Percentiles rank a stretch among this genome's conserved stretches.
Evolutionary conservation across 1,140 invertebrate species (phyloP).

Genomic region (Zaprionus africanus): DNA sequence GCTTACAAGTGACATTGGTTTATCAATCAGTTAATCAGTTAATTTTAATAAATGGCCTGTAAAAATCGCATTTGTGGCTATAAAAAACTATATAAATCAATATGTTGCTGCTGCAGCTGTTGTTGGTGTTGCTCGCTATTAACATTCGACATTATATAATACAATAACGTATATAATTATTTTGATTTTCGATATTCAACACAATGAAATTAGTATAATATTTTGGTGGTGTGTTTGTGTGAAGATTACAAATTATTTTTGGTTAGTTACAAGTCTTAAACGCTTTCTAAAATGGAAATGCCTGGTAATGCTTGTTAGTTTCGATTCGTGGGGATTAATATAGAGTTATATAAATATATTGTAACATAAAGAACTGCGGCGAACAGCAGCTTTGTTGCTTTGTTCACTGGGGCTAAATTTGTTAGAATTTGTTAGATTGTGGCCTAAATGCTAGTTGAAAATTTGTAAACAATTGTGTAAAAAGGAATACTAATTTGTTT

Average conservation of each 20-base stretch:
- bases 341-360: constrained; percentile 36
- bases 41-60: constrained; percentile 38
- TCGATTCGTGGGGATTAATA: constrained; percentile 17
- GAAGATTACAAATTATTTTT: constrained; percentile 78
- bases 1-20: constrained; percentile 38
- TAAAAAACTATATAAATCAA: constrained; percentile 38
- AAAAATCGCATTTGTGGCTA: constrained; percentile 26
- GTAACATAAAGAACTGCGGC: constrained; percentile 30
- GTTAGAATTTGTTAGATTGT: constrained; percentile 60
- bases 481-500: constrained; percentile 65
- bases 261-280: constrained; percentile 83
- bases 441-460: constrained; percentile 68
- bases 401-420: constrained; percentile 59
- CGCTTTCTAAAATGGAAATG: constrained; percentile 70
- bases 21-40: constrained; percentile 29
- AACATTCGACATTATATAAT: constrained; percentile 49
- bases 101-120: background rate
- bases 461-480: constrained; percentile 48
- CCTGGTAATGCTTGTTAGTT: constrained; percentile 66
- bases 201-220: constrained; percentile 36
- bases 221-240: constrained; percentile 51
- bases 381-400: constrained; percentile 55
- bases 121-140: constrained; percentile 1
- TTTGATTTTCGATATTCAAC: constrained; percentile 43
- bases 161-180: constrained; percentile 41